Evolutionary conservation across 2,888 invertebrate genomes (phyloP), one percentile per base, ranked within the genome.

Genomic region (Eudasyphora cyanicolor): DNA sequence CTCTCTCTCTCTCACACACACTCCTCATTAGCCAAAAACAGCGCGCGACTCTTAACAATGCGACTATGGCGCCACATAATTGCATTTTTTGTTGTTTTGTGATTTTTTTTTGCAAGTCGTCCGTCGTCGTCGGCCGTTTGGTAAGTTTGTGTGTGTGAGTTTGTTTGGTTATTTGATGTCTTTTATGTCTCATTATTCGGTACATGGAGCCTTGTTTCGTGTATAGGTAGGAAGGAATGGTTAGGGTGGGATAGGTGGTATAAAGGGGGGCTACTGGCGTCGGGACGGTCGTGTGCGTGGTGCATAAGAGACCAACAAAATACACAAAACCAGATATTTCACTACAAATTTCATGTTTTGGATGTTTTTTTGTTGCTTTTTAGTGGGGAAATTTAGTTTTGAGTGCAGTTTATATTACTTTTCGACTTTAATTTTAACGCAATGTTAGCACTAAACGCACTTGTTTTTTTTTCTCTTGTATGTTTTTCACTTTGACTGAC

Each of bases 11-110:
- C 38, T 35, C 24, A 29, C 19, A 42, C 67, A 10, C 42, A 3
- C 21, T 24, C 12, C 12, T 38, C 19, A n/a, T n/a, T n/a, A n/a
- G n/a, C n/a, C 62, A 49, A 45, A 3, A 45, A 51, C 35, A 21
- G 17, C 38, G n/a, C n/a, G n/a, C n/a, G 38, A 38, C 64, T 67
- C 64, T 67, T 38, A 67, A 67, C 64, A 64, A 67, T 38, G 67
- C 35, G 67, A 21, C 81, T 69, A 79, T 82, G 84, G 84, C 84
- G 84, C 84, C 84, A 84, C 60, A 82, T 84, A 81, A 84, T 84
- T 84, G 84, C 81, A 84, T 60, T 60, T 81, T 77, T 73, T 76
- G 35, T 81, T 71, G 29, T 70, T 64, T 38, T 17, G 62, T 62
- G 62, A 32, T 29, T 69, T 79, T 79, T n/a, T 64, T 74, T 76